Conservation (phyloP, 2,888 invertebrate genomes). For the Psylliodes chrysocephalus region DNA sequence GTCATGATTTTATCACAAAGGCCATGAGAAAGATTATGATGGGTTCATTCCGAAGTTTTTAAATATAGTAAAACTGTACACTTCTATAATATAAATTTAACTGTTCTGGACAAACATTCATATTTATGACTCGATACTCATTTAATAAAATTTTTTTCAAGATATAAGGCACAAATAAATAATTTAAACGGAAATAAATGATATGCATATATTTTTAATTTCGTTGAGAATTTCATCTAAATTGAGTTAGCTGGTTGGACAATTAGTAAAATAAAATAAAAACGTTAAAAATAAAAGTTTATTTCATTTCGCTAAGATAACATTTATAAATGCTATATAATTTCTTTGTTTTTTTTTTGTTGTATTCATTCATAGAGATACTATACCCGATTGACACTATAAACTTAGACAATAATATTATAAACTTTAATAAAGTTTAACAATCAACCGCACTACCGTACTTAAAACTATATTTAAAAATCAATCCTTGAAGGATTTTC, state of each 20-base stretch:
- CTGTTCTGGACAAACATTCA: too few species aligned
- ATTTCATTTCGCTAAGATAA: conserved; percentile 43
- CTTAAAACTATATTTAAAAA: conserved; percentile 46
- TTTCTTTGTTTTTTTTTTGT: conserved; percentile 36
- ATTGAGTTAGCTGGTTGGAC: conserved; percentile 43
- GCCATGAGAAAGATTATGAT: too few species aligned
- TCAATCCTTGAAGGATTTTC: conserved; percentile 31
- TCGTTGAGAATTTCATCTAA: conserved; percentile 40
- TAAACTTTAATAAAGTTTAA: conserved; percentile 45
- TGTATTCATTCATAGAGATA: conserved; percentile 40
- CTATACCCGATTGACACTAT: conserved; percentile 48
- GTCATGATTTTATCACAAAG: too few species aligned
- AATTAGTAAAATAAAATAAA: conserved; percentile 42
- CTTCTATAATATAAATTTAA: too few species aligned
- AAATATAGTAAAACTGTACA: too few species aligned
- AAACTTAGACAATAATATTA: conserved; percentile 41
- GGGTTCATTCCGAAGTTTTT: too few species aligned
- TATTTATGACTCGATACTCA: neutral
- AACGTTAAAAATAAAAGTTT: conserved; percentile 47
- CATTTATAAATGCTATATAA: conserved; percentile 42
- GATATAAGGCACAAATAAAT: conserved; percentile 46
- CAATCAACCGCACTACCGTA: conserved; percentile 51
- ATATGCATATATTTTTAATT: conserved; percentile 38
- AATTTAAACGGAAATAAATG: conserved; percentile 31
- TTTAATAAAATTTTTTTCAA: conserved; percentile 1